Percentiles rank a stretch among this genome's conserved stretches.
phyloP scores from a whole-genome alignment of 2,797 vertebrate species.

The Pseudochirops cupreus region DNA sequence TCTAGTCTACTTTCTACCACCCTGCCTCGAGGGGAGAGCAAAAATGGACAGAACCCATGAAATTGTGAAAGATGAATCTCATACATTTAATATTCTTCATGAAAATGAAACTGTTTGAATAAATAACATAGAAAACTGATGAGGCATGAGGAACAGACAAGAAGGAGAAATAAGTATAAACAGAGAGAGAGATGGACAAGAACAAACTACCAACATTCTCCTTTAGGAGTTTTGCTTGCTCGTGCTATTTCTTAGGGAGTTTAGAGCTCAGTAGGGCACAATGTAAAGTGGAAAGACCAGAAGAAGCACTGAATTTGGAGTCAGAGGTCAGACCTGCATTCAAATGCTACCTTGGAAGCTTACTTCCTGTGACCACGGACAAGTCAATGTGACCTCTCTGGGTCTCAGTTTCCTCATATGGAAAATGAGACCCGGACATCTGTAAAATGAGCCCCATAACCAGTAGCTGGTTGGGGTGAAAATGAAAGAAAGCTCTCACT shows the following conservation, averaged over 20 bases:
- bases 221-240: not conserved
- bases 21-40: not conserved
- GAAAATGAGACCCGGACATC: not conserved
- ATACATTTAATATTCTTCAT: not conserved
- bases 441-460: not conserved
- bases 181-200: not conserved
- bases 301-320: not conserved
- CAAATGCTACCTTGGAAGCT: not conserved
- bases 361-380: not conserved
- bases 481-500: conserved; percentile 24
- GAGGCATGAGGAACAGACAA: not conserved
- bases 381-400: not conserved
- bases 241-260: not conserved
- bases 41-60: not conserved
- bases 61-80: not conserved
- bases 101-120: not conserved
- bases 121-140: not conserved
- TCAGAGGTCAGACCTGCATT: not conserved
- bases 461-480: not conserved
- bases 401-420: not conserved
- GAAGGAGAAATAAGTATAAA: not conserved
- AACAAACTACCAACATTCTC: not conserved
- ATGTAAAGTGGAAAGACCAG: not conserved
- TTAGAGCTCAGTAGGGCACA: not conserved
- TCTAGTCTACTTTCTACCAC: not conserved